phyloP scores from a whole-genome alignment of 1,140 invertebrate genomes.

The Odontomachus brunneus region DNA sequence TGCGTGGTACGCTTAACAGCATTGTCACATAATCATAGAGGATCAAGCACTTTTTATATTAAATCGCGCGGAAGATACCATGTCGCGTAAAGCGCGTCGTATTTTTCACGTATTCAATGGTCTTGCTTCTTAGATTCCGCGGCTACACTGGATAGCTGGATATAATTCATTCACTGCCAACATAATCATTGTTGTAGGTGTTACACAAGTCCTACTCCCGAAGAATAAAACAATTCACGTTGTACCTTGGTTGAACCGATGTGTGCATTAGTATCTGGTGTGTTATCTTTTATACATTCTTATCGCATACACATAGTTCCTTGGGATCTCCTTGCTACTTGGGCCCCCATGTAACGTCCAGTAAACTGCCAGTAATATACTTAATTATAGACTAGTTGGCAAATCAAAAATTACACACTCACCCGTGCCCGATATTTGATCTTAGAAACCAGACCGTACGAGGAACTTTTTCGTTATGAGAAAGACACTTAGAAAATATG shows the following conservation, averaged over 20 bases:
- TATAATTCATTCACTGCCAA: constrained; percentile 79
- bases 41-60: constrained; percentile 52
- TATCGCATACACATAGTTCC: constrained; percentile 53
- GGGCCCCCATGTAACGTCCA: constrained; percentile 57
- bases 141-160: constrained; percentile 67
- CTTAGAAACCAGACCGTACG: constrained; percentile 28
- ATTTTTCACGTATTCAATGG: constrained; percentile 50
- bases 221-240: constrained; percentile 55
- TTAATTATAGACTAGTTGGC: constrained; percentile 59
- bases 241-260: constrained; percentile 53
- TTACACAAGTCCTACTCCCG: constrained; percentile 69
- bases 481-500: constrained; percentile 8
- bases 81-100: no score
- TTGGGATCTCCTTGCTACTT: constrained; percentile 59
- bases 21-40: constrained; percentile 30
- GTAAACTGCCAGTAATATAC: constrained; percentile 69
- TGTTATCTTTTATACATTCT: constrained; percentile 57
- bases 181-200: constrained; percentile 77
- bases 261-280: constrained; percentile 46
- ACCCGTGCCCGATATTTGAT: constrained; percentile 26
- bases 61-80: constrained; percentile 28
- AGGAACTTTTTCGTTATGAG: background rate
- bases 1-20: constrained; percentile 26
- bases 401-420: constrained; percentile 47
- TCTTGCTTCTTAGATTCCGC: constrained; percentile 63